These are phyloP conservation scores for Chaetogeoica ovagalla DNA, from an alignment of 2,888 invertebrate genomes.

Conservation along the genomic window DNA sequence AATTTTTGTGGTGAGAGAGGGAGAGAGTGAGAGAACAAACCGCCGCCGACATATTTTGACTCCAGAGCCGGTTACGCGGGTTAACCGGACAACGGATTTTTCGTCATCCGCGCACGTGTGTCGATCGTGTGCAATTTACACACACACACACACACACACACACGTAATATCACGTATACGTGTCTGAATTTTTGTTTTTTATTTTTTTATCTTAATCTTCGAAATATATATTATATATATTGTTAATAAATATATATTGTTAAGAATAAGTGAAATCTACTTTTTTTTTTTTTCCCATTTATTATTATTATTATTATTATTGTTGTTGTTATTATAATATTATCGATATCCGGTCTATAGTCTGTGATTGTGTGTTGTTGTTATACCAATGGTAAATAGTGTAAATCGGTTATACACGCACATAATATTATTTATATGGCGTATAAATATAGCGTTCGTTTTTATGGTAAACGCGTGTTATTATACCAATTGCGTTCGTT, in stretches of 20 bases:
- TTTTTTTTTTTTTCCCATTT: constrained; percentile 2
- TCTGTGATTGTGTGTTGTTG: not conserved
- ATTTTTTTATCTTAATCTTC: not conserved
- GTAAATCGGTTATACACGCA: not conserved
- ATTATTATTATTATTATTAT: constrained; percentile 24
- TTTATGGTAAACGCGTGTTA: too few relatives aligned
- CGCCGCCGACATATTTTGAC: constrained; percentile 32
- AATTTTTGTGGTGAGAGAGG: constrained; percentile 37
- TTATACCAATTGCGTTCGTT: too few relatives aligned
- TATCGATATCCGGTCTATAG: constrained; percentile 30
- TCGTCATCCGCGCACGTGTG: constrained; percentile 2
- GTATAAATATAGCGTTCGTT: too few relatives aligned
- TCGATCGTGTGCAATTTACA: not conserved
- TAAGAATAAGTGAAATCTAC: constrained; percentile 25
- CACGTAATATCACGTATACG: not conserved
- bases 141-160: not conserved
- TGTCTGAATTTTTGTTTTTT: constrained; percentile 1
- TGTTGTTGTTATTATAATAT: too few relatives aligned
- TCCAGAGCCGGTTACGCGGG: constrained; percentile 34
- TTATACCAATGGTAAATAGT: not conserved
- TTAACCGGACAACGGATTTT: constrained; percentile 38
- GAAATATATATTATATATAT: too few relatives aligned
- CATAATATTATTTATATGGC: too few relatives aligned
- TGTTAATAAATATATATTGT: too few relatives aligned
- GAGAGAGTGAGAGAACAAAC: constrained; percentile 17